Conservation (phyloP, 2,888 invertebrate species). For the Lasioglossum calceatum region DNA sequence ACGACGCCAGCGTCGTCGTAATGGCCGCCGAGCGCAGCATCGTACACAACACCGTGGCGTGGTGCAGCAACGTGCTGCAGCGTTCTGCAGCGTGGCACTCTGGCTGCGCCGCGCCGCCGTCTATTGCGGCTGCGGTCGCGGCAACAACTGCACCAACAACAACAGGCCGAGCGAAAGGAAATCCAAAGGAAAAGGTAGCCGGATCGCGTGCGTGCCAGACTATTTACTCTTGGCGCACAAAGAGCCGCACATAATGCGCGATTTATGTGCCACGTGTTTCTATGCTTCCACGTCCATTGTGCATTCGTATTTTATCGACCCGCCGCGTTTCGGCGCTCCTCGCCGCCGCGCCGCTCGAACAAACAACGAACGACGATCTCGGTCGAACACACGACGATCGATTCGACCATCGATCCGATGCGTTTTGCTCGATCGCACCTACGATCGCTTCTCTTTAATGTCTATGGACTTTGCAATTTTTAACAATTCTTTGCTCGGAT, state of each 20-base stretch:
- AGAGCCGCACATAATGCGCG: conserved; percentile 65
- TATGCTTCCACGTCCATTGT: conserved; percentile 61
- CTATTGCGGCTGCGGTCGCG: conserved; percentile 55
- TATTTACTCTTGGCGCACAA: conserved; percentile 64
- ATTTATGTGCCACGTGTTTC: conserved; percentile 68
- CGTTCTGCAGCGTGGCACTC: neutral
- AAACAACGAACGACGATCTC: conserved; percentile 13
- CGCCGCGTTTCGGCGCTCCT: conserved; percentile 43
- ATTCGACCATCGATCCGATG: neutral
- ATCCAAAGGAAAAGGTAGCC: conserved; percentile 62
- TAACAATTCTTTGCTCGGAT: neutral
- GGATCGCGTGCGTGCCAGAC: conserved; percentile 53
- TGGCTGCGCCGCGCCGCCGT: conserved; percentile 13
- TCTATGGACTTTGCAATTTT: neutral
- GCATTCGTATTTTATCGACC: conserved; percentile 58
- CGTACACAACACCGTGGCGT: neutral
- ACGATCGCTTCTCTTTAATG: neutral
- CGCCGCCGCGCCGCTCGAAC: neutral
- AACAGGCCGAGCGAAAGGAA: conserved; percentile 60
- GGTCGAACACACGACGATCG: neutral
- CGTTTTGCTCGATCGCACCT: neutral
- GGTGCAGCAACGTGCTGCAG: neutral
- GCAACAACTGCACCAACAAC: conserved; percentile 73
- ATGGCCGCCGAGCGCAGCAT: conserved; percentile 29
- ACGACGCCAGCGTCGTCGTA: conserved; percentile 47